Evolutionary conservation across 1,140 invertebrate genomes (phyloP), one percentile per base, ranked within the genome.

Genomic region (Pogonomyrmex californicus): DNA sequence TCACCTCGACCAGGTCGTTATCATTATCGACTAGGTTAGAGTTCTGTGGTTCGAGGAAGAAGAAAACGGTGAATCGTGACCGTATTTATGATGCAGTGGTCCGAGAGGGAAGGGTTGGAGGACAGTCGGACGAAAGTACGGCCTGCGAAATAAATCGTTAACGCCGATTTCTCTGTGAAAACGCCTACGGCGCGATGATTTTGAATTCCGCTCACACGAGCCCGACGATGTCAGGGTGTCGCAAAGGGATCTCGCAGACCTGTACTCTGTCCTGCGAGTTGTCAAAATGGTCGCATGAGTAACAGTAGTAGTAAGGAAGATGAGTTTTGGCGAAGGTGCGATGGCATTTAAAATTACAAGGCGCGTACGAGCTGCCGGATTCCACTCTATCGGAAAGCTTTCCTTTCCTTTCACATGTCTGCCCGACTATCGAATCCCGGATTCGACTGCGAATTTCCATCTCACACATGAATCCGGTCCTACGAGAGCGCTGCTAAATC

Each of bases 61-160:
- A 92, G 87, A 92, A 88, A 92, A 91, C 73, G 86, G 54, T 60
- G 76, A 49, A 85, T 87, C 89, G 91, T 91, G 91, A 92, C 87
- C 54, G 85, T 83, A 90, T 91, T 91, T 79, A 90, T 79, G 90
- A 92, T 92, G 86, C 73, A 87, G 36, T 49, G 73, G 47, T 30
- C 23, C 56, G 41, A 17, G 30, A 9, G 41, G 10, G 30, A 41
- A 47, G 38, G 30, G 6, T 1, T 30, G 14, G 17, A 73, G 33
- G 14, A 7, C 14, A 60, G 36, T 47, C 5, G 75, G 83, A 70
- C 87, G 76, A 36, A 47, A 54, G 30, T 68, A 60, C 85, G 85
- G 44, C 63, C 81, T 75, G 87, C 90, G 89, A 91, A 91, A 90
- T 92, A 92, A 92, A 92, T 92, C 91, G 91, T 92, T 92, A 91